Evolutionary conservation across 2,888 invertebrate genomes (phyloP).

Genomic region (Osmoderma eremita): DNA sequence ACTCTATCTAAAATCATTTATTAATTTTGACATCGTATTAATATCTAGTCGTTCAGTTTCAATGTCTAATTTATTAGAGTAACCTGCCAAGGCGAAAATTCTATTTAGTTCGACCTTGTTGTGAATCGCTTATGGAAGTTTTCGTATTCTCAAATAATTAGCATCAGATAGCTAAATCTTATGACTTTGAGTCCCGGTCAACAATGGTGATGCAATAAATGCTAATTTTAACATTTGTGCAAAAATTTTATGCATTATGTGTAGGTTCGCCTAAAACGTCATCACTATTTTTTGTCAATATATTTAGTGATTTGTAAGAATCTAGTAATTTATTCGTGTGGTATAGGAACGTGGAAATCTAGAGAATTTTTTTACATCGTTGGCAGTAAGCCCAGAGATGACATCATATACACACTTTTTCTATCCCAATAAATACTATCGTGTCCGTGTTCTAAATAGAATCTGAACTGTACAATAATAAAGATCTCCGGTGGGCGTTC

Average conservation of each 20-base stretch:
- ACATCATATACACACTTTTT: conserved; percentile 25
- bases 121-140: neutral
- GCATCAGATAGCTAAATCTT: conserved; percentile 1
- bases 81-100: conserved; percentile 3
- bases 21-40: too few species aligned
- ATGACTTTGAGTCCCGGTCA: conserved; percentile 1
- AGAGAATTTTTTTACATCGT: conserved; percentile 6
- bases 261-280: neutral
- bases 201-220: conserved; percentile 16
- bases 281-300: neutral
- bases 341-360: neutral
- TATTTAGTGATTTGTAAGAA: neutral
- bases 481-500: conserved; percentile 1
- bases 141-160: conserved; percentile 14
- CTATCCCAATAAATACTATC: conserved; percentile 31
- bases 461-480: conserved; percentile 10
- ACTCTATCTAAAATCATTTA: too few species aligned
- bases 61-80: neutral
- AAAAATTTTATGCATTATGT: conserved; percentile 6
- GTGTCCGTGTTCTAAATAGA: conserved; percentile 19
- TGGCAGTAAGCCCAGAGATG: conserved; percentile 21
- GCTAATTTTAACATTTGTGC: conserved; percentile 27
- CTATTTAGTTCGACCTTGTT: conserved; percentile 10
- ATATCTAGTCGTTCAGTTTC: too few species aligned
- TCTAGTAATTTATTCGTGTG: neutral